Evolutionary conservation across 1,140 invertebrate genomes (phyloP).

Genomic region (Aleiodes sp.): DNA sequence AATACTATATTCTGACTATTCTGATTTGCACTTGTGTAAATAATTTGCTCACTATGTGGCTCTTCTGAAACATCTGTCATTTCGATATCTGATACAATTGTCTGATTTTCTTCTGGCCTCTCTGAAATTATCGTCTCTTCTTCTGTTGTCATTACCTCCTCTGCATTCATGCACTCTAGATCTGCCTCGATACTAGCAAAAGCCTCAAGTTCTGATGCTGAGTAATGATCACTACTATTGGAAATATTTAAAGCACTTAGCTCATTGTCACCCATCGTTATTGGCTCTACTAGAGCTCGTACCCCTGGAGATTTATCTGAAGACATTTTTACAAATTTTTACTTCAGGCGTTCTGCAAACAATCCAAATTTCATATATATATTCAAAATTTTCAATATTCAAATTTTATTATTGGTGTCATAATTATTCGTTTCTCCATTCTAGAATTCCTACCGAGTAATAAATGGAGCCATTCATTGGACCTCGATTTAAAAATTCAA

Average conservation of each 20-base stretch:
- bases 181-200: conserved; percentile 63
- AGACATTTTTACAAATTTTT: conserved; percentile 11
- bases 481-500: conserved; percentile 62
- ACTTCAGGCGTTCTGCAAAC: conserved; percentile 19
- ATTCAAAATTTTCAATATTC: too few species aligned
- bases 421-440: neutral
- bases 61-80: conserved; percentile 27
- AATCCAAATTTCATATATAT: too few species aligned
- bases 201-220: conserved; percentile 58
- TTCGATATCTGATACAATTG: conserved; percentile 15
- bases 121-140: conserved; percentile 42
- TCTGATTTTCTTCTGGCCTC: conserved; percentile 12
- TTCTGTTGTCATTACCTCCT: conserved; percentile 61
- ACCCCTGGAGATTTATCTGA: conserved; percentile 51
- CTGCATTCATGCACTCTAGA: conserved; percentile 62
- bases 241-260: conserved; percentile 53
- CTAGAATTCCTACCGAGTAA: neutral
- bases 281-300: conserved; percentile 55
- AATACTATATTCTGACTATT: conserved; percentile 59
- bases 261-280: conserved; percentile 55
- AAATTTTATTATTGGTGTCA: too few species aligned
- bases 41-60: conserved; percentile 40
- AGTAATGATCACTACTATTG: conserved; percentile 51
- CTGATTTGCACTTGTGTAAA: conserved; percentile 57
- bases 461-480: conserved; percentile 38